These are phyloP conservation scores for Junonia oenone DNA, from an alignment of 2,888 invertebrate genomes.

Conservation along the genomic window DNA sequence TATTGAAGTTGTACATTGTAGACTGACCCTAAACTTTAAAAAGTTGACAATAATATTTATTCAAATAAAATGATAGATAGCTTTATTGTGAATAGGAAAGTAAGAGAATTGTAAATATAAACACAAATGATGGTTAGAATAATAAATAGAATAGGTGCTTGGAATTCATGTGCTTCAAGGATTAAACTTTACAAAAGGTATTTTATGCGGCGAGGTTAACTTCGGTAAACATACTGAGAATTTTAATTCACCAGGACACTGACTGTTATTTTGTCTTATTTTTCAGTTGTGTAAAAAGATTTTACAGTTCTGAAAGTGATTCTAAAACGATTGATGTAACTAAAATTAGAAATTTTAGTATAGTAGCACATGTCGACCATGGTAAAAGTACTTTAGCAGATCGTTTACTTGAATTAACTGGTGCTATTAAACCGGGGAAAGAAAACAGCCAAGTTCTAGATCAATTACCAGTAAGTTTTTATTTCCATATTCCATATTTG, in stretches of 20 bases:
- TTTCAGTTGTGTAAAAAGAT: conserved; percentile 33
- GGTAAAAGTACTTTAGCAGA: conserved; percentile 99
- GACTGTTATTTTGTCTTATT: no score
- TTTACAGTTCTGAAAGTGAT: conserved; percentile 41
- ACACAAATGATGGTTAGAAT: conserved; percentile 18
- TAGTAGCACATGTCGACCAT: conserved; percentile 99
- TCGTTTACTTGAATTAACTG: conserved; percentile 94
- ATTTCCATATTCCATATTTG: background rate
- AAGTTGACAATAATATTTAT: background rate
- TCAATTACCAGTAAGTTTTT: conserved; percentile 80
- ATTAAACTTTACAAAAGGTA: conserved; percentile 21
- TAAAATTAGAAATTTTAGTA: conserved; percentile 94
- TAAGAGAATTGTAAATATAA: background rate
- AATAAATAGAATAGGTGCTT: conserved; percentile 16
- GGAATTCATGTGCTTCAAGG: conserved; percentile 10
- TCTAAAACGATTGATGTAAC: conserved; percentile 42
- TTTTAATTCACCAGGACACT: background rate
- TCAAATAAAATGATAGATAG: background rate
- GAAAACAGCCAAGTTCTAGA: conserved; percentile 87
- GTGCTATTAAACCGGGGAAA: conserved; percentile 83
- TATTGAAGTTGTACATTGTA: background rate
- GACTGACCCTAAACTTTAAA: background rate
- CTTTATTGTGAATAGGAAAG: background rate
- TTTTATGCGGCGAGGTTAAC: background rate
- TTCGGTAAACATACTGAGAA: background rate